Conservation (phyloP, 2,888 invertebrate genomes). For the Hirtodrosophila duncani region DNA sequence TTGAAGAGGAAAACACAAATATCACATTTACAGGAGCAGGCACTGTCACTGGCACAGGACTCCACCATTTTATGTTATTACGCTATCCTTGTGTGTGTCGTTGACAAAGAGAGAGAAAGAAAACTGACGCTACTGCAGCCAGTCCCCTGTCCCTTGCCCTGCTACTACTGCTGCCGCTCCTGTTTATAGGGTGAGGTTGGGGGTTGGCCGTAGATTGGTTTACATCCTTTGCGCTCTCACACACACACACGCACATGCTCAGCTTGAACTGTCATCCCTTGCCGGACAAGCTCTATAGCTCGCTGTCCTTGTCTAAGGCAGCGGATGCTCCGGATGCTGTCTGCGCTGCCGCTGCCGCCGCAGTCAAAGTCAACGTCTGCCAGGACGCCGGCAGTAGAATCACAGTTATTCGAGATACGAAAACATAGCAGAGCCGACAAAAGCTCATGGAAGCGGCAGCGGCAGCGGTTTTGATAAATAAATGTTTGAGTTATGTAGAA, state of each 20-base stretch:
- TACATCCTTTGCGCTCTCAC: conserved; percentile 61
- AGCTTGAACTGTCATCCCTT: conserved; percentile 17
- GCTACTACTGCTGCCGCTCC: too few relatives aligned
- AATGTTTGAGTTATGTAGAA: conserved; percentile 79
- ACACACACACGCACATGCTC: neutral
- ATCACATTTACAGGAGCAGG: conserved; percentile 64
- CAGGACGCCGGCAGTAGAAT: conserved; percentile 53
- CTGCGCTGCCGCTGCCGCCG: conserved; percentile 54
- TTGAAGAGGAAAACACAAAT: conserved; percentile 66
- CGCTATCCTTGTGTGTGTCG: conserved; percentile 14
- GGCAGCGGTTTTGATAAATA: conserved; percentile 79
- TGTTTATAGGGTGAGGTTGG: too few relatives aligned
- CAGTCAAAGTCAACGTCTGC: conserved; percentile 7
- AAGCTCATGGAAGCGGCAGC: conserved; percentile 77
- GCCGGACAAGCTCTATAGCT: too few relatives aligned
- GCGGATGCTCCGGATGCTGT: conserved; percentile 38
- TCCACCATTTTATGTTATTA: conserved; percentile 71
- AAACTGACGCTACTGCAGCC: too few relatives aligned
- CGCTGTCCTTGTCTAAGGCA: neutral
- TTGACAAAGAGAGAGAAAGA: conserved; percentile 4
- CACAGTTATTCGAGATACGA: conserved; percentile 75
- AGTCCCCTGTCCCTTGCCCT: too few relatives aligned
- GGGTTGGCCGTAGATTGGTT: conserved; percentile 63
- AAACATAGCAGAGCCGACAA: conserved; percentile 73
- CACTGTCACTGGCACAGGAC: conserved; percentile 21